phyloP scores from a whole-genome alignment of 2,797 vertebrate species.

The Gadopsis marmoratus region DNA sequence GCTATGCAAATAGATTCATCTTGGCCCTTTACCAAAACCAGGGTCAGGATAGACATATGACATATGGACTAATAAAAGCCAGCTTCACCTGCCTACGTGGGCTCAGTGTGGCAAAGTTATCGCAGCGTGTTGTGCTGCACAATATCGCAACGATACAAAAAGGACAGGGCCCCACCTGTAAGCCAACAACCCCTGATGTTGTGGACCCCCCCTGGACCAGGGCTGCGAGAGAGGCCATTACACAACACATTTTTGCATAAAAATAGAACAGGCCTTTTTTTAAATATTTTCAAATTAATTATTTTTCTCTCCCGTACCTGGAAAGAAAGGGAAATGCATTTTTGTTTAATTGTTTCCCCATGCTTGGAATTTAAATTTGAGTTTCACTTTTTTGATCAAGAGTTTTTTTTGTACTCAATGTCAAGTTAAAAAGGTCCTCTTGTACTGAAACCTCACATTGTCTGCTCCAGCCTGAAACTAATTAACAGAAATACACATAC shows the following conservation, averaged over 20 bases:
- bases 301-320: too few relatives aligned
- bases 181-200: neutral
- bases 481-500: neutral
- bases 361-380: too few relatives aligned
- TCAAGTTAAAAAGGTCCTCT: too few relatives aligned
- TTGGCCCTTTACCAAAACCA: slow-evolving; percentile 13
- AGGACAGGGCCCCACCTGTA: neutral
- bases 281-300: too few relatives aligned
- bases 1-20: slow-evolving; percentile 16
- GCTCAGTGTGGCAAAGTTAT: neutral
- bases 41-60: slow-evolving; percentile 29
- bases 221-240: neutral
- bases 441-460: too few relatives aligned
- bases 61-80: slow-evolving; percentile 22
- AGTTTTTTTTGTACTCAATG: too few relatives aligned
- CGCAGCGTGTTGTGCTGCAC: neutral
- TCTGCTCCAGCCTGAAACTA: neutral
- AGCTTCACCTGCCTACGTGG: neutral
- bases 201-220: slow-evolving; percentile 1
- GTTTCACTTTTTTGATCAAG: too few relatives aligned
- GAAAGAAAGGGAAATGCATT: too few relatives aligned
- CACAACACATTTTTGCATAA: too few relatives aligned
- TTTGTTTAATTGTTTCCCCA: too few relatives aligned
- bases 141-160: neutral
- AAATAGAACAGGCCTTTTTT: too few relatives aligned